Base-by-base conservation (phyloP, 2,888 invertebrate species). In the Clunio marinus region DNA sequence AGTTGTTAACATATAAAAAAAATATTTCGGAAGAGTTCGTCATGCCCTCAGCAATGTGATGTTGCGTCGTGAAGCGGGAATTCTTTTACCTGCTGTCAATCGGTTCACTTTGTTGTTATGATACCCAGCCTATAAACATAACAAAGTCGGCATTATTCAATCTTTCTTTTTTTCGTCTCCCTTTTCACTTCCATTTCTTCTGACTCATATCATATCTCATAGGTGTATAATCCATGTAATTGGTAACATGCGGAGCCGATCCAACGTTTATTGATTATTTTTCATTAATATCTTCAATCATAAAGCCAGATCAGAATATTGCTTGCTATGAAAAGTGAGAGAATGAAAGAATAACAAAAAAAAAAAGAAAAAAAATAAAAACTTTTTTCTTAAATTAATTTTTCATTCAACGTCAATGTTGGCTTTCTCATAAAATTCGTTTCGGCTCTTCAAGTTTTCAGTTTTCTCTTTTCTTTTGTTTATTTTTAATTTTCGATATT, bases 141-240 rank as follows among this genome's bases (percentile, higher is more conserved):
- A 57, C 27, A 57, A 57, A 27, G 57, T 13, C 57, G 57, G 51
- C 51, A 51, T 51, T 51, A 51, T 51, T 51, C 51, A 51, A 51
- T 51, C 10, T 8, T 17, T 51, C n/a, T 51, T 51, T 17, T 57
- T 57, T 57, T 17, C n/a, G n/a, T 20, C 22, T 51, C 22, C 5
- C 17, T 51, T 8, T 20, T 17, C 15, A 41, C 3, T 5, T 22
- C 24, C 32, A 4, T 7, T 27, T 3, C 13, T 45, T 45, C 17
- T 32, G 20, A 17, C 51, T 51, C 51, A 22, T 51, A 57, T 57
- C 57, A 27, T 57, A 57, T 57, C 27, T 57, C 25, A 37, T 24
- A 63, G 63, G 63, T 63, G 63, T 63, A 63, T 63, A 63, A 63
- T 63, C 63, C 45, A 24, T 63, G 45, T 63, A 63, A 63, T 63